phyloP scores from a whole-genome alignment of 2,113 vertebrate genomes.

The Ptilonorhynchus violaceus region DNA sequence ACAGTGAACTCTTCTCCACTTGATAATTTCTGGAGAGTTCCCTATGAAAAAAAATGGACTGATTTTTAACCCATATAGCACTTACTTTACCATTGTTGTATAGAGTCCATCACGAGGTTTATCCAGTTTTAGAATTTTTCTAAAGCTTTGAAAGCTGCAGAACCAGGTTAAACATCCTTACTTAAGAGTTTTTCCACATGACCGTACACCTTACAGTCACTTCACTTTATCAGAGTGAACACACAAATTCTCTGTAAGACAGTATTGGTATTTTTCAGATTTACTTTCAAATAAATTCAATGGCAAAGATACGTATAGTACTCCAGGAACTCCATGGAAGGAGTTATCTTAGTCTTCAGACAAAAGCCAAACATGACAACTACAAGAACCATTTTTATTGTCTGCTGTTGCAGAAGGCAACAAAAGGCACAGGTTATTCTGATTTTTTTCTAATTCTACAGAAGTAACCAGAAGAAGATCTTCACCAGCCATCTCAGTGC shows the following conservation, averaged over 20 bases:
- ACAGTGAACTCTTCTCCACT: background rate
- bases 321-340: background rate
- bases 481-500: background rate
- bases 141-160: background rate
- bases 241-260: background rate
- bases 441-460: background rate
- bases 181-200: background rate
- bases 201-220: background rate
- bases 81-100: background rate
- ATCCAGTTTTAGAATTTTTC: background rate
- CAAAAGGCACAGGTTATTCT: background rate
- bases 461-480: background rate
- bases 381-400: background rate
- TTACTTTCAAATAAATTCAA: background rate
- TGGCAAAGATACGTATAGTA: background rate
- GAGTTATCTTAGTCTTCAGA: background rate
- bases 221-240: background rate
- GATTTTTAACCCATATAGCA: background rate
- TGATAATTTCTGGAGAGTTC: background rate
- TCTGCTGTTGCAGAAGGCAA: background rate
- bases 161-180: background rate
- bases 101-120: background rate
- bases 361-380: background rate
- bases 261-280: background rate
- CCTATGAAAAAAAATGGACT: background rate